phyloP scores from a whole-genome alignment of 2,888 invertebrate species.

The Xestia ashworthii region DNA sequence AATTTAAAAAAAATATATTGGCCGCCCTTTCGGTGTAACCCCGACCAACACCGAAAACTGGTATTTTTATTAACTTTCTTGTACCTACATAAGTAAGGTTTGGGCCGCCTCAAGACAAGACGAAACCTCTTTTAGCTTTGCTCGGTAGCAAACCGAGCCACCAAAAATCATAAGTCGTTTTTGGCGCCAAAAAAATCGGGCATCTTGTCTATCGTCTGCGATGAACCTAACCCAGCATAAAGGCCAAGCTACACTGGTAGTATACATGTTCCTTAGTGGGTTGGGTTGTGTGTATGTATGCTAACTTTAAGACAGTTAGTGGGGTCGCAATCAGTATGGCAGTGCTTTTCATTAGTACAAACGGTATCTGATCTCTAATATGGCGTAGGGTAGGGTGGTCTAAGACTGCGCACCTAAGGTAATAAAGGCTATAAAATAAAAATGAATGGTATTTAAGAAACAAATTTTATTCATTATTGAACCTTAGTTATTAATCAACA shows the following conservation, averaged over 20 bases:
- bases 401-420: no score
- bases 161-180: neutral
- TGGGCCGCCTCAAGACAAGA: no score
- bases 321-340: slow-evolving; percentile 88
- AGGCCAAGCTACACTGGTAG: slow-evolving; percentile 68
- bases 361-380: slow-evolving; percentile 83
- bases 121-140: neutral
- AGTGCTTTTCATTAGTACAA: slow-evolving; percentile 88
- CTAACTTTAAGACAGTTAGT: slow-evolving; percentile 89
- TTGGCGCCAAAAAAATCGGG: neutral
- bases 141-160: no score
- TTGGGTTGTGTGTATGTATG: slow-evolving; percentile 77
- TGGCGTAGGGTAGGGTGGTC: no score
- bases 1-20: neutral
- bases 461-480: no score
- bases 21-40: neutral
- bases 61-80: neutral
- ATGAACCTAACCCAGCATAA: slow-evolving; percentile 56
- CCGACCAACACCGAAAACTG: no score
- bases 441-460: no score
- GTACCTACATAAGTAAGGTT: neutral
- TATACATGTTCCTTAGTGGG: slow-evolving; percentile 55
- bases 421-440: no score
- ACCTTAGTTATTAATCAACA: no score
- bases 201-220: slow-evolving; percentile 18